phyloP scores from a whole-genome alignment of 2,797 vertebrate species.

The Anabas testudineus region DNA sequence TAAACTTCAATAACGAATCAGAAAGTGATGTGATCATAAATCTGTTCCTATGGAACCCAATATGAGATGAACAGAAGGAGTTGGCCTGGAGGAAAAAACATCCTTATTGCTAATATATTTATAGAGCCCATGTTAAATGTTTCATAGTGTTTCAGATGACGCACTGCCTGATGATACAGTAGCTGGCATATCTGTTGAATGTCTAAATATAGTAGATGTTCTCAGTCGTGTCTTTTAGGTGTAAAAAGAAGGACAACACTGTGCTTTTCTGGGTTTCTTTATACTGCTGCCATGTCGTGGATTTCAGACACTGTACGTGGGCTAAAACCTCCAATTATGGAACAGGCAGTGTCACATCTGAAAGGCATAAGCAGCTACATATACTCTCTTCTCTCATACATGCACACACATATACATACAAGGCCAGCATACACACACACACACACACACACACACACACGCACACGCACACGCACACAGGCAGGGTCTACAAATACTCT shows the following conservation, averaged over 20 bases:
- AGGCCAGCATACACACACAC: slow-evolving; percentile 19
- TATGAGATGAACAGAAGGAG: not conserved
- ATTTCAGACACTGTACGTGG: slow-evolving; percentile 45
- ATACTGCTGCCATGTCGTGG: slow-evolving; percentile 47
- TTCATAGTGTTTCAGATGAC: slow-evolving; percentile 33
- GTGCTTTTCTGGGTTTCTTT: slow-evolving; percentile 12
- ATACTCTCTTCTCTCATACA: slow-evolving; percentile 35
- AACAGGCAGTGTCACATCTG: slow-evolving; percentile 49
- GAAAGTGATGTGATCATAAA: not conserved
- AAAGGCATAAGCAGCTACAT: slow-evolving; percentile 59
- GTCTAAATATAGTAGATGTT: slow-evolving; percentile 27
- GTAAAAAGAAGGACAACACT: slow-evolving; percentile 2
- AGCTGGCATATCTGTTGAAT: slow-evolving; percentile 26
- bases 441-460: slow-evolving; percentile 12
- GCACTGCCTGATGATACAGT: not conserved
- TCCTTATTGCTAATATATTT: not conserved
- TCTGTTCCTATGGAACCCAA: not conserved
- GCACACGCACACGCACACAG: slow-evolving; percentile 10
- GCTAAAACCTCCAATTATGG: slow-evolving; percentile 63
- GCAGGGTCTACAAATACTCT: slow-evolving; percentile 39
- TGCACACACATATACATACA: slow-evolving; percentile 7
- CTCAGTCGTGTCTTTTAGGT: slow-evolving; percentile 3
- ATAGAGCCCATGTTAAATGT: slow-evolving; percentile 22
- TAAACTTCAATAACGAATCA: not conserved
- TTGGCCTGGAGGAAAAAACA: not conserved